A percentile compares a stretch with the other conserved stretches of the same genome.
Conservation (phyloP, 2,888 invertebrate species). For the Xanthia icteritia region DNA sequence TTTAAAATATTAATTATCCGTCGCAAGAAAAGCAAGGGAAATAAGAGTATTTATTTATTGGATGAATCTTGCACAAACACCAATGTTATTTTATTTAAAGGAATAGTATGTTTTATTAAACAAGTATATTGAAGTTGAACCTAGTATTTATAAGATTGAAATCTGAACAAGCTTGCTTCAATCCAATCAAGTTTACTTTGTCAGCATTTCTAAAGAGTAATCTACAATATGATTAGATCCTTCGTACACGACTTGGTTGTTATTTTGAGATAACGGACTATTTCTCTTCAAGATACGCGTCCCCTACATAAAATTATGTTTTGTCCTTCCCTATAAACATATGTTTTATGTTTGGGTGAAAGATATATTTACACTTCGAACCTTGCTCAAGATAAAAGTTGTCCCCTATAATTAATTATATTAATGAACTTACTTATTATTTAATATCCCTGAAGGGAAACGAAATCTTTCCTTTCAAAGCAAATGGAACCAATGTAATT, state of each 20-base stretch:
- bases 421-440: slow-evolving; percentile 45
- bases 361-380: slow-evolving; percentile 3
- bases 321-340: slow-evolving; percentile 1
- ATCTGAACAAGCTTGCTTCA: slow-evolving; percentile 6
- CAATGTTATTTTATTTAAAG: slow-evolving; percentile 5
- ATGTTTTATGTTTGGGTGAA: slow-evolving; percentile 18
- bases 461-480: slow-evolving; percentile 66
- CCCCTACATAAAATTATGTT: slow-evolving; percentile 19
- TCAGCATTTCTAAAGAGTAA: slow-evolving; percentile 36
- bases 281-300: slow-evolving; percentile 14
- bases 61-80: slow-evolving; percentile 6
- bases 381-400: slow-evolving; percentile 9
- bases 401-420: slow-evolving; percentile 29
- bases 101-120: slow-evolving; percentile 11
- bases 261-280: slow-evolving; percentile 46
- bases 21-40: slow-evolving; percentile 29
- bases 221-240: slow-evolving; percentile 15
- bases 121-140: background rate
- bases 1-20: slow-evolving; percentile 26
- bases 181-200: slow-evolving; percentile 46
- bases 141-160: slow-evolving; percentile 10
- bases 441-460: slow-evolving; percentile 32
- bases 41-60: slow-evolving; percentile 32
- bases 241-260: slow-evolving; percentile 16
- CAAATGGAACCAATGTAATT: slow-evolving; percentile 74